Evolutionary conservation across 2,888 invertebrate genomes (phyloP).

Genomic region (Folsomia manolachei): DNA sequence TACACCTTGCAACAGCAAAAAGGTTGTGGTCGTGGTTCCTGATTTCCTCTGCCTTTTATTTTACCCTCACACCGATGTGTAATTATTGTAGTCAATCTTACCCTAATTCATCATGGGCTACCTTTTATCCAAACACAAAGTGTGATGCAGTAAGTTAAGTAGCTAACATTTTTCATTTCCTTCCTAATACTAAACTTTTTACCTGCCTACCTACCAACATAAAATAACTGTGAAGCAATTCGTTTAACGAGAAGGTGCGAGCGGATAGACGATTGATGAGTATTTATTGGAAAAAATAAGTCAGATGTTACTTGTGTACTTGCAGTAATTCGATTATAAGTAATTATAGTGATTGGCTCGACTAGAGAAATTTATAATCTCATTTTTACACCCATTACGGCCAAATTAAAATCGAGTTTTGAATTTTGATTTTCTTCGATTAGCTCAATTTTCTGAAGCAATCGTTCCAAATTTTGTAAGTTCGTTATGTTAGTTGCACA

Average conservation of each 20-base stretch:
- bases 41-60: constrained; percentile 1
- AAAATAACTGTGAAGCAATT: neutral
- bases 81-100: neutral
- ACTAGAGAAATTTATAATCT: neutral
- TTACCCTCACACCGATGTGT: neutral
- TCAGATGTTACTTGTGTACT: neutral
- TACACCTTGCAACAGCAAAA: neutral
- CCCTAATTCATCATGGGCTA: neutral
- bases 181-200: too few species aligned
- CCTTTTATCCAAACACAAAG: neutral
- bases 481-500: too few species aligned
- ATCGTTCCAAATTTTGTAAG: too few species aligned
- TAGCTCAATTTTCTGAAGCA: too few species aligned
- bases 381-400: neutral
- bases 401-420: neutral
- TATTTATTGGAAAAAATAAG: neutral
- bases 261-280: neutral
- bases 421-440: neutral
- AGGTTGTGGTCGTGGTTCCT: neutral
- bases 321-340: neutral
- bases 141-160: too few species aligned
- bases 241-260: neutral
- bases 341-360: neutral
- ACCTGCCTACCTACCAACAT: neutral
- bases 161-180: too few species aligned